Evolutionary conservation across 1,140 invertebrate genomes (phyloP), one percentile per base, ranked within the genome.

Genomic region (Lutraria rhynchaena): DNA sequence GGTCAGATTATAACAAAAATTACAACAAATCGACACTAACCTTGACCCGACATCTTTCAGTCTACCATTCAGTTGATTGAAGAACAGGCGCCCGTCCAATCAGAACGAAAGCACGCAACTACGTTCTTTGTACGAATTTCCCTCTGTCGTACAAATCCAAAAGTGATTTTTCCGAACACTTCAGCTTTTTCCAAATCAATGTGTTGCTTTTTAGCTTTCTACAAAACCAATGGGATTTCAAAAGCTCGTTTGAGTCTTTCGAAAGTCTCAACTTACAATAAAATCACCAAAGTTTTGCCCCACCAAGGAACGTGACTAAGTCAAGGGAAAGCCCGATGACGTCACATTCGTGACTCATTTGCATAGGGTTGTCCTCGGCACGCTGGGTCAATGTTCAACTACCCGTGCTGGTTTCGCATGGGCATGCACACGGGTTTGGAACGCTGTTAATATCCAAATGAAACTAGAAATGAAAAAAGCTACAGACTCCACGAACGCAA

Each of bases 241-340:
- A 41, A 41, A 41, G 37, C 37, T 7, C 37, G 5, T 41, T 7
- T 7, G 15, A 41, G 37, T 41, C 37, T 41, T 41, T 7, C 37
- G 37, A 41, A 41, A 41, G 37, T 41, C 37, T 5, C 37, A 7
- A 41, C 37, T 41, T 7, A 41, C 37, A 41, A 41, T 7, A 15
- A 7, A 41, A 7, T 41, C 37, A 41, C 37, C 53, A 19, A 27
- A 19, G 19, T 22, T 27, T 22, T 55, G 53, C 19, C 19, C 24
- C 53, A 55, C 53, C 53, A 55, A n/a, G 58, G 51, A 67, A 65
- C 78, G 78, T 81, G 78, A 81, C 78, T 22, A 63, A 37, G 77
- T 55, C 24, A 7, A 83, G 84, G 87, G 87, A 86, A 88, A 87
- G 83, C 85, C 85, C 85, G 71, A 69, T 87, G 83, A 88, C 87